Evolutionary conservation across 2,888 invertebrate species (phyloP), one percentile per base, ranked within the genome.

Genomic region (Quadriops clusia): DNA sequence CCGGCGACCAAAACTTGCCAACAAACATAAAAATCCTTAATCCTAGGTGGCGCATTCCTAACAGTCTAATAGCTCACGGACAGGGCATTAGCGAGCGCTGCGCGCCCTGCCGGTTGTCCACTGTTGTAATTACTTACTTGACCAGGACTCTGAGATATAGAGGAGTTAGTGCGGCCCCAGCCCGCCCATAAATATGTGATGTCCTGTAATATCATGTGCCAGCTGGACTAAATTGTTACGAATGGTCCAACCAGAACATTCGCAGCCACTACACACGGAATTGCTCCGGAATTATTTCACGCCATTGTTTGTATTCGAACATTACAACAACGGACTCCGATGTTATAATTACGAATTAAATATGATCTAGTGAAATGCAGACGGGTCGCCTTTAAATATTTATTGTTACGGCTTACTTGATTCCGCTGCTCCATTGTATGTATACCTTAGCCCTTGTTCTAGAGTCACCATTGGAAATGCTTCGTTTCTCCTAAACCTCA

Each of bases 191-290:
- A 61, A 60, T 61, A 60, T 57, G 55, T 59, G 58, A 60, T 60
- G 59, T 54, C 53, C 54, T 56, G 58, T 60, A 61, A 61, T 61
- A 60, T 58, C 59, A 59, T 57, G 60, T 60, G 60, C 60, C 60
- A 59, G 61, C 58, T 61, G 58, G 56, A 52, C 53, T 56, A 61
- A 60, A 61, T 61, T 61, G 61, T 59, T 61, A 61, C 59, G 57
- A 60, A 61, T 61, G 59, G 56, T 26, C 53, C 49, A 42, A 49
- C 47, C 49, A 49, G 50, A 50, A 46, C 51, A 49, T 50, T 51
- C 49, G 47, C 50, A 47, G 46, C 49, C 46, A 46, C 51, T 50
- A 48, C 41, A 53, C 51, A 49, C 48, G 49, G 51, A 53, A 53
- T 53, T 53, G 53, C 52, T 47, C 44, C 42, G 47, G 48, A 53